Base-by-base conservation (phyloP, 35 echinoderm and acorn worm species). In the Diadema setosum region DNA sequence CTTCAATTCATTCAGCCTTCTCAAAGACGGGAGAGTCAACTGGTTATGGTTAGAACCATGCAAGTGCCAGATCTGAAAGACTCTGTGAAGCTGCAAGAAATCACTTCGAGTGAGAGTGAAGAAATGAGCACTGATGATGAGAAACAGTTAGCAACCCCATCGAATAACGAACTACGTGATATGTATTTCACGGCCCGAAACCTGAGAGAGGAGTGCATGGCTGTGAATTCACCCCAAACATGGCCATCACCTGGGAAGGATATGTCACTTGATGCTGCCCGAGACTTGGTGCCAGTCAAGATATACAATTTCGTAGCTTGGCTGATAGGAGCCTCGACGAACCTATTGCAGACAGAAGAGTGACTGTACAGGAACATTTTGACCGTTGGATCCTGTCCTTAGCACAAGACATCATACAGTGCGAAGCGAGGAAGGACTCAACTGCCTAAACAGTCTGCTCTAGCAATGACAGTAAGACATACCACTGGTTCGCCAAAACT, bases 401-500 rank as follows among this genome's bases (percentile, higher is more conserved):
- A 14, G 75, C 75, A 39, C 75, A 80, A 80, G 75, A 80, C 37
- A 80, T 80, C 18, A 21, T 80, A 41, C 15, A 11, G 24, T 34
- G 24, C 29, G 18, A 80, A 1, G 15, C 36, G 15, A 80, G 75
- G 35, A 80, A 80, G 15, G 36, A 34, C 1, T 2, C 18, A 21
- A 3, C 27, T 80, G 37, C 75, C 75, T 0, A 42, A 80, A 80
- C 75, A 80, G 65, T 70, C 65, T 70, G 65, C 65, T 20, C 61
- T 90, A 20, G 80, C 81, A 63, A 37, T 65, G 30, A 84, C 88
- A 83, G 81, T 90, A 3, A n/a, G 88, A 12, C 81, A 84, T 39
- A 55, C 82, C 18, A 90, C 88, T 27, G 88, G 88, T 14, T 90
- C 88, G 11, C 34, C 78, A 20, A 52, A 90, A 70, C 0, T 84